Conservation (phyloP, 1,140 invertebrate genomes). For the Agrilus planipennis region DNA sequence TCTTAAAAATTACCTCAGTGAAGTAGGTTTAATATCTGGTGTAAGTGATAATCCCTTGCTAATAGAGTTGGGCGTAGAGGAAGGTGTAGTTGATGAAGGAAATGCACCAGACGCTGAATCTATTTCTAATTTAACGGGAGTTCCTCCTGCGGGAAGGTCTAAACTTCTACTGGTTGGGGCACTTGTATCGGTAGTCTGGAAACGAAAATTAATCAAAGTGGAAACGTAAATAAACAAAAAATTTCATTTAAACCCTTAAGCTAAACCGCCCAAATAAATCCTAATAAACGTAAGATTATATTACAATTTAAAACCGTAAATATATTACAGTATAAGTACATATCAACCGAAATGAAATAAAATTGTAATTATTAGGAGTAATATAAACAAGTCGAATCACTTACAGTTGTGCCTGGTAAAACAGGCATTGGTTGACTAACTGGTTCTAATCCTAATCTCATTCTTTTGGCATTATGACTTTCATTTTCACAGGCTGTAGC, state of each 20-base stretch:
- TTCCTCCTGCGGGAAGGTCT: constrained; percentile 24
- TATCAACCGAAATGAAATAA: no score
- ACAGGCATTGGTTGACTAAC: constrained; percentile 77
- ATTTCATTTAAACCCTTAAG: no score
- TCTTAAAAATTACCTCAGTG: constrained; percentile 25
- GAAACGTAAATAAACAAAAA: not conserved
- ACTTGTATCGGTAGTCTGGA: constrained; percentile 30
- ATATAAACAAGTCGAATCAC: not conserved
- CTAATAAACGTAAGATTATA: no score
- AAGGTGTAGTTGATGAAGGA: constrained; percentile 27
- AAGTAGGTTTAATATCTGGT: constrained; percentile 23
- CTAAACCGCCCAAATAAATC: no score
- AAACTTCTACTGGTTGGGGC: constrained; percentile 26
- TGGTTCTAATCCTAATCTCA: constrained; percentile 89
- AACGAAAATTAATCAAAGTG: not conserved
- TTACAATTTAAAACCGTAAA: not conserved
- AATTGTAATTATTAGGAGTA: no score
- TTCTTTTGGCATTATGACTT: constrained; percentile 90
- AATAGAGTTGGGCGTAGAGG: constrained; percentile 29
- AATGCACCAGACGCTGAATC: constrained; percentile 21
- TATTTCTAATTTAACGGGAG: constrained; percentile 27
- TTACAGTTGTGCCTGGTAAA: constrained; percentile 37
- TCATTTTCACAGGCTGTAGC: constrained; percentile 94
- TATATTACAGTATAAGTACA: not conserved
- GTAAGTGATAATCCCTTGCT: constrained; percentile 25